These are phyloP conservation scores for Stenodera caucasica DNA, from an alignment of 2,888 invertebrate species.

Conservation along the genomic window DNA sequence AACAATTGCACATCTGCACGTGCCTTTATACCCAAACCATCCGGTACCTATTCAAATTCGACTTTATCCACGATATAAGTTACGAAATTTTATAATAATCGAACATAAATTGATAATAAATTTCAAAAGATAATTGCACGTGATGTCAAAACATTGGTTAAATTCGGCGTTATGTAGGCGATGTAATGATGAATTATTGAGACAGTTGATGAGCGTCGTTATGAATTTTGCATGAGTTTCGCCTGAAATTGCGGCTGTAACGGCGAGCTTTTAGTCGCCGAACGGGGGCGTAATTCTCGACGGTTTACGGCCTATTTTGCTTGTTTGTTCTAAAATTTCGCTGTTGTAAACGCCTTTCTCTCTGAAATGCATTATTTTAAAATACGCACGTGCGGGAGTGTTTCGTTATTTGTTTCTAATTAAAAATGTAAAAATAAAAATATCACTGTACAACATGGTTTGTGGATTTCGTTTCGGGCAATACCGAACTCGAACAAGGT, in stretches of 20 bases:
- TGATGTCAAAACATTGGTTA: background rate
- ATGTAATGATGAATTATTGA: conserved; percentile 23
- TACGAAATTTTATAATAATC: no score
- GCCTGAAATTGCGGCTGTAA: background rate
- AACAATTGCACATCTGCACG: conserved; percentile 9
- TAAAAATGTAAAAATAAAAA: background rate
- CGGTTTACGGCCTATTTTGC: no score
- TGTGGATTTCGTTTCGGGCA: conserved; percentile 31
- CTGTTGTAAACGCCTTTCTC: background rate
- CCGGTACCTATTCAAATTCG: background rate
- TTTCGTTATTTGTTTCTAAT: conserved; percentile 4
- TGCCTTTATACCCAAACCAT: conserved; percentile 11
- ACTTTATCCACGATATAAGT: background rate
- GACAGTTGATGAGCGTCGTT: conserved; percentile 24
- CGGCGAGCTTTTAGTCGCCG: background rate
- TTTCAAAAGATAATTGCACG: background rate
- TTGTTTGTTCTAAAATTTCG: no score
- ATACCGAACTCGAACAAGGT: conserved; percentile 39
- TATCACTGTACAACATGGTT: background rate
- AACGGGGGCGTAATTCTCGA: no score
- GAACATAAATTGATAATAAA: background rate
- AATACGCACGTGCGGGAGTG: conserved; percentile 6
- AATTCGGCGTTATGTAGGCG: conserved; percentile 10
- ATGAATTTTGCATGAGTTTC: background rate
- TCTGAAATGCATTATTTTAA: background rate